Evolutionary conservation across 2,113 vertebrate genomes (phyloP), one percentile per base, ranked within the genome.

Genomic region (Neodontobutis hainanensis): DNA sequence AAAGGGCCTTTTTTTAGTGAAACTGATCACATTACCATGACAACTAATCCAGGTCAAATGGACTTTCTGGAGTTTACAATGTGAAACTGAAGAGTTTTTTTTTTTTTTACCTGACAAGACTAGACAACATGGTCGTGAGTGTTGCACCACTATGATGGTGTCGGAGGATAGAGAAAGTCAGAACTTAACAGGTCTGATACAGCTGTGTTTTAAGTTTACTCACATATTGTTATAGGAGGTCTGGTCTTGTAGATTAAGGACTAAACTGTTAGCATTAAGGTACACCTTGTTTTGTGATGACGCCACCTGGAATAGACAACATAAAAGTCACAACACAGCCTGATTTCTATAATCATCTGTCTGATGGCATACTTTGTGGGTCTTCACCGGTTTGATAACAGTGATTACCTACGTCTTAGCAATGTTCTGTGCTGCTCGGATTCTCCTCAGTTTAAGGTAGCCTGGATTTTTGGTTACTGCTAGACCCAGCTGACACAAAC

Each of bases 371-470:
- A n/a, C n/a, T n/a, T n/a, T 43, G 5, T 5, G 8, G 35, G 38
- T 4, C 32, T 47, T 15, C 2, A 3, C 47, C 4, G 27, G 32
- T 50, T 11, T 45, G 11, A 42, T 11, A 50, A 0, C 43, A 7
- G 6, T 7, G 19, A 11, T 4, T 3, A 80, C 93, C 87, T 55
- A 98, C 83, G 95, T 97, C 86, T 98, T 97, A 44, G 96, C 95
- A 36, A 98, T 97, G 88, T 91, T 94, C 63, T 97, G 96, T n/a
- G 96, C 96, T 1, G 96, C 96, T 67, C 96, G 90, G 78, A 98
- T 98, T 78, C 94, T 90, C 3, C 96, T 93, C 15, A 98, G 92
- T 70, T 97, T 97, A 87, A 98, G 94, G 75, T 98, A 98, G 6
- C 96, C 96, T 0, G 96, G 96, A 63, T 98, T 96, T 78, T 95